Conservation (phyloP, 1,140 invertebrate species). For the Papilio polytes region DNA sequence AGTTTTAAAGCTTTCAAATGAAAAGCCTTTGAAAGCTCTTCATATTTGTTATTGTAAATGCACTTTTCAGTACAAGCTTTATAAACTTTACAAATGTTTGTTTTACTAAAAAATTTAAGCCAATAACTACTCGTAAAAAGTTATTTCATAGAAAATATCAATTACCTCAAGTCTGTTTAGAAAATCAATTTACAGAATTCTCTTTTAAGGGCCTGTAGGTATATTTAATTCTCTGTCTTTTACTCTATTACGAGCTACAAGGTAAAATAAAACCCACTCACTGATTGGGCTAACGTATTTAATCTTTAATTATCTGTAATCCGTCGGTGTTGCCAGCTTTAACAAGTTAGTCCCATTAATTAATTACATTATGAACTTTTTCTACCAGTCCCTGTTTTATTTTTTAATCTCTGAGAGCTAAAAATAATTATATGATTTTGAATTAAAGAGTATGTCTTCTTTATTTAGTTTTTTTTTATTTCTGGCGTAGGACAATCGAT, state of each 20-base stretch:
- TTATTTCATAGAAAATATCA: no score
- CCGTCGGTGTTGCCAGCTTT: neutral
- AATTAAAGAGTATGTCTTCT: neutral
- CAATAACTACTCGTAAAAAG: no score
- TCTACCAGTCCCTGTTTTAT: neutral
- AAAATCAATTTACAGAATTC: no score
- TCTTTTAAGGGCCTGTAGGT: no score
- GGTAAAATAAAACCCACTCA: neutral
- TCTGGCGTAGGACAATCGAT: no score
- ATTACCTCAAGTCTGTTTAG: no score
- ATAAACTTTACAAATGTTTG: neutral
- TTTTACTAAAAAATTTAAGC: no score
- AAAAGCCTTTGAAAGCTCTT: neutral
- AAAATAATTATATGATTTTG: no score
- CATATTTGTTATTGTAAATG: neutral
- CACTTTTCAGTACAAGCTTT: neutral
- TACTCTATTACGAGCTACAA: neutral
- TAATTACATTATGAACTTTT: neutral
- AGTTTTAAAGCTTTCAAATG: neutral
- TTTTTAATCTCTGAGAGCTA: neutral
- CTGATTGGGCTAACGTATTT: neutral
- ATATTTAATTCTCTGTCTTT: neutral
- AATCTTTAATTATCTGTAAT: slow-evolving; percentile 6
- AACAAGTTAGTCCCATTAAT: neutral
- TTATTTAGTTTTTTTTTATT: neutral